Percentiles rank a stretch among this genome's conserved stretches.
Conservation (phyloP, 2,113 vertebrate genomes). For the Microtus ochrogaster region DNA sequence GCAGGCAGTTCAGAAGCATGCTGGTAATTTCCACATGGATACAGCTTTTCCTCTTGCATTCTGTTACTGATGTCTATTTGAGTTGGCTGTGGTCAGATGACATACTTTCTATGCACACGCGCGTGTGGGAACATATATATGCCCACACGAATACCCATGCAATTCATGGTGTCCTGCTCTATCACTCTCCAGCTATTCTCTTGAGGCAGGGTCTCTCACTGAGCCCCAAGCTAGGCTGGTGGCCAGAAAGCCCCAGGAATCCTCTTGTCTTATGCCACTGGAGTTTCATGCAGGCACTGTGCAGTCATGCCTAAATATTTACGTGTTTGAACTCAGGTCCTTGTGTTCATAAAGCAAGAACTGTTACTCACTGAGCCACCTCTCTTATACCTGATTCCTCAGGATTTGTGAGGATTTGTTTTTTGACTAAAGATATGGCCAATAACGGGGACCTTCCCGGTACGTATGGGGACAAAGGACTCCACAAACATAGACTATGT, state of each 20-base stretch:
- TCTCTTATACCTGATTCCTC: not conserved
- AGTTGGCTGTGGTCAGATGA: not conserved
- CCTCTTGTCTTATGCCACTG: not conserved
- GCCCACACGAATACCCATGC: not conserved
- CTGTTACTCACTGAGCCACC: not conserved
- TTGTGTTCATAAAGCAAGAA: not conserved
- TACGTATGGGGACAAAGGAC: not conserved
- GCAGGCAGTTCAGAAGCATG: not conserved
- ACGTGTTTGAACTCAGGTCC: not conserved
- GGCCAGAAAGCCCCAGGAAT: not conserved
- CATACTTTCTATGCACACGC: not conserved
- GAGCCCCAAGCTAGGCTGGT: not conserved
- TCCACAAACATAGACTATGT: not conserved
- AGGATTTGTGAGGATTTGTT: not conserved
- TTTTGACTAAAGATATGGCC: too few relatives aligned
- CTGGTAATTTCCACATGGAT: not conserved
- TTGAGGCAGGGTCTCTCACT: not conserved
- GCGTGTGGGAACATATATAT: not conserved
- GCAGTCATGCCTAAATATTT: not conserved
- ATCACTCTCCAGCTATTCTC: not conserved
- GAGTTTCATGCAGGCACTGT: not conserved
- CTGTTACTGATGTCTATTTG: not conserved
- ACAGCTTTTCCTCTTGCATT: not conserved
- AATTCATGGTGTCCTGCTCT: not conserved
- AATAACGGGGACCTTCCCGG: accelerated